These are phyloP conservation scores for Onthophagus taurus DNA, from an alignment of 1,140 invertebrate genomes.

Conservation along the genomic window DNA sequence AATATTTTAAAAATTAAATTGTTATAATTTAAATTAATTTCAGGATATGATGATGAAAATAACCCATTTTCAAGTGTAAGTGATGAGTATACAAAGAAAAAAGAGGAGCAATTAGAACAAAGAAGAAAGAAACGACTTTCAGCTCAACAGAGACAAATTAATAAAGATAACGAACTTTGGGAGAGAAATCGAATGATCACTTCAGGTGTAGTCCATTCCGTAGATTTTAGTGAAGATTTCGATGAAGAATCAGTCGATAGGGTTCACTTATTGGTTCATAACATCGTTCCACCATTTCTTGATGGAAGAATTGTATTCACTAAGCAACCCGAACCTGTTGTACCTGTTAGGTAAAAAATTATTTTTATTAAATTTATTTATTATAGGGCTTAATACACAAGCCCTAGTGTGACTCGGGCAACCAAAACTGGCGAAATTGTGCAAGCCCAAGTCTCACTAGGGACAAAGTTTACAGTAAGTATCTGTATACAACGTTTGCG, in stretches of 20 bases:
- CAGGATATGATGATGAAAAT: slow-evolving; percentile 79
- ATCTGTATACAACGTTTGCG: too few relatives aligned
- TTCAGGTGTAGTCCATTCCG: slow-evolving; percentile 85
- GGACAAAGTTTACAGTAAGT: too few relatives aligned
- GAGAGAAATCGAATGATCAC: slow-evolving; percentile 97
- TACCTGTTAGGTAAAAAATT: slow-evolving; percentile 63
- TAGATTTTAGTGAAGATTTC: slow-evolving; percentile 87
- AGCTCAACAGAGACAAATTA: slow-evolving; percentile 87
- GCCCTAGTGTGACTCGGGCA: too few relatives aligned
- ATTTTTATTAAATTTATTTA: background rate
- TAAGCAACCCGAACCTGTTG: slow-evolving; percentile 94
- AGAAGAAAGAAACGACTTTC: slow-evolving; percentile 85
- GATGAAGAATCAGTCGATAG: slow-evolving; percentile 85
- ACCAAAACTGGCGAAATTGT: too few relatives aligned
- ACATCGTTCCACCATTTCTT: slow-evolving; percentile 97
- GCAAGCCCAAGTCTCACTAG: too few relatives aligned
- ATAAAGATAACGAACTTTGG: slow-evolving; percentile 98
- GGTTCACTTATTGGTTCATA: slow-evolving; percentile 94
- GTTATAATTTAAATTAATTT: slow-evolving; percentile 6
- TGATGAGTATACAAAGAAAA: slow-evolving; percentile 82
- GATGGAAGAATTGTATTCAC: slow-evolving; percentile 99
- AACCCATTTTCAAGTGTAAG: slow-evolving; percentile 88
- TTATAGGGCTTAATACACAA: too few relatives aligned
- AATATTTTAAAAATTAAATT: background rate
- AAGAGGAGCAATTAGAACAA: slow-evolving; percentile 86